Conservation (phyloP, 2,888 invertebrate species). For the Eupithecia subfuscata region DNA sequence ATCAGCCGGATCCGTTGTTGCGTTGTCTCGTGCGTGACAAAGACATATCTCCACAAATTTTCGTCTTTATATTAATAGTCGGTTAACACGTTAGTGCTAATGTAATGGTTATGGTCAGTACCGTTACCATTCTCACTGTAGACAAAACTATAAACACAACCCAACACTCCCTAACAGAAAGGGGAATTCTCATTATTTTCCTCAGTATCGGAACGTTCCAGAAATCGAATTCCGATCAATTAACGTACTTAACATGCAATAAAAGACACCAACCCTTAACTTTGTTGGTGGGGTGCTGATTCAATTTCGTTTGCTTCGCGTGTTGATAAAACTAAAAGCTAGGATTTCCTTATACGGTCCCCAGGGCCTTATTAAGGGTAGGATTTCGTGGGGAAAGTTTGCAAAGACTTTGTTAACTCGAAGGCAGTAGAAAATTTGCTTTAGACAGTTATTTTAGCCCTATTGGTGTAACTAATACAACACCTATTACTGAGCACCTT, state of each 20-base stretch:
- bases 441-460: neutral
- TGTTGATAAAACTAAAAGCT: conserved; percentile 39
- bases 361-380: conserved; percentile 11
- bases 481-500: too few species aligned
- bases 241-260: conserved; percentile 78
- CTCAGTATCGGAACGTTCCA: conserved; percentile 49
- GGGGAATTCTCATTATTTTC: neutral
- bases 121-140: neutral
- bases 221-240: conserved; percentile 73
- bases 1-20: too few species aligned
- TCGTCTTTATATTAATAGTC: neutral
- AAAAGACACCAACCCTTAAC: conserved; percentile 70
- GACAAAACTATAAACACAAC: neutral
- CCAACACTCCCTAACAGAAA: neutral
- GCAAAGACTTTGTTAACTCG: neutral
- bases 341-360: conserved; percentile 32
- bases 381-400: neutral
- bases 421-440: neutral
- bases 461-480: too few species aligned
- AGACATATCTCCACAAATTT: neutral
- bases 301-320: conserved; percentile 50
- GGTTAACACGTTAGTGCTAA: neutral
- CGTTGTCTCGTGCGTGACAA: neutral
- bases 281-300: conserved; percentile 73
- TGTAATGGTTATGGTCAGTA: neutral